A percentile compares a stretch with the other conserved stretches of the same genome.
phyloP scores from a whole-genome alignment of 2,113 vertebrate species.

The Anoura caudifer region DNA sequence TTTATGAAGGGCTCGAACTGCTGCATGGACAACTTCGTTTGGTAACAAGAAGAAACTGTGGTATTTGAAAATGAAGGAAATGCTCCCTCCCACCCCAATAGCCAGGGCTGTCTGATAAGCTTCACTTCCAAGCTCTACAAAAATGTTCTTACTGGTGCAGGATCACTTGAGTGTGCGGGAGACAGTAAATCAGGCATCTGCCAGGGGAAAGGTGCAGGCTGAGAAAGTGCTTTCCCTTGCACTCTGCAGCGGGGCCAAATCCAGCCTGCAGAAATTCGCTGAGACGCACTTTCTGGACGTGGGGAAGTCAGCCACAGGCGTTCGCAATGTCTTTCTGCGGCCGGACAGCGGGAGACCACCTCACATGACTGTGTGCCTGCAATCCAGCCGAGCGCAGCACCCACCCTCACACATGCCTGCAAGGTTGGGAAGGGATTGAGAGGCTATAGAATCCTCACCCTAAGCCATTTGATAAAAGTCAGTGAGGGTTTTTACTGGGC shows the following conservation, averaged over 20 bases:
- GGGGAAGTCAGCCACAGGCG: background rate
- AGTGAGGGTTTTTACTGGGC: background rate
- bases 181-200: constrained; percentile 24
- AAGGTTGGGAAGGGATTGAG: background rate
- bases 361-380: background rate
- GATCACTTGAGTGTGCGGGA: background rate
- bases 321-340: background rate
- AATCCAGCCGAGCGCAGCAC: background rate
- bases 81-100: background rate
- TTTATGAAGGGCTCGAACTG: constrained; percentile 4
- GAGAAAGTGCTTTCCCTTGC: constrained; percentile 8
- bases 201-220: background rate
- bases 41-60: constrained; percentile 22
- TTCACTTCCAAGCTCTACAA: background rate
- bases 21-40: constrained; percentile 56
- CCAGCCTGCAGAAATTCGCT: constrained; percentile 28
- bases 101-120: background rate
- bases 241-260: background rate
- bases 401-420: fast-evolving
- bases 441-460: background rate
- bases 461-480: background rate
- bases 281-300: background rate
- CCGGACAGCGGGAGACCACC: background rate
- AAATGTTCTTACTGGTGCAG: background rate
- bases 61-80: constrained; percentile 20